Base-by-base conservation (phyloP, 2,797 vertebrate genomes). In the Oreonectes daqikongensis region DNA sequence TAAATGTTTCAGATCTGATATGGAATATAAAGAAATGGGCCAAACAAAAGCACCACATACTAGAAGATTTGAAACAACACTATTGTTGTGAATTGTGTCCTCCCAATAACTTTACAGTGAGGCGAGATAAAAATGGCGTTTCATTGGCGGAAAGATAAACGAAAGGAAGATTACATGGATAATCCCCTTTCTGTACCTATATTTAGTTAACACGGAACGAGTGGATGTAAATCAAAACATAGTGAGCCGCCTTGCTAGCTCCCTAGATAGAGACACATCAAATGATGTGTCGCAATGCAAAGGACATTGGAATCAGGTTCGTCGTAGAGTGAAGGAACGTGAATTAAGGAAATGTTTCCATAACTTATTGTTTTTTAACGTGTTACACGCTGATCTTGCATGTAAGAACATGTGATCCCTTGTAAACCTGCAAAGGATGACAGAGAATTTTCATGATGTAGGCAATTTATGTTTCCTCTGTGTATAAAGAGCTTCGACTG, bases 371-470 rank as follows among this genome's bases (percentile, higher is more conserved):
- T 8, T 8, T 66, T 67, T 24, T 32, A 55, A 7, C 20, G 6
- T 12, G 4, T 18, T 28, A 42, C 64, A 42, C 26, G 63, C 75
- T 77, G 75, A 69, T 53, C 66, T 15, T 28, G 75, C 75, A 46
- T 4, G 5, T 35, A 4, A 5, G 5, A 63, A 30, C 75, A 69
- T 69, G 66, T 69, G 75, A 30, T 63, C 10, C 32, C 1, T 5
- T 20, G 17, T 14, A 63, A 59, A 40, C 22, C 12, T 40, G 30
- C 44, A 63, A 42, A 42, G 40, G 20, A 5, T 35, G 40, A 59
- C 26, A 67, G 38, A 60, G 6, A 38, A 76, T 38, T 55, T 5
- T 12, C 26, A 44, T 75, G 40, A 68, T 17, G n/a, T n/a, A 32
- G 5, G 7, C 53, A 50, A 68, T 68, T 35, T 24, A 17, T 8